phyloP scores from a whole-genome alignment of 2,113 vertebrate genomes.

The Austrofundulus limnaeus region DNA sequence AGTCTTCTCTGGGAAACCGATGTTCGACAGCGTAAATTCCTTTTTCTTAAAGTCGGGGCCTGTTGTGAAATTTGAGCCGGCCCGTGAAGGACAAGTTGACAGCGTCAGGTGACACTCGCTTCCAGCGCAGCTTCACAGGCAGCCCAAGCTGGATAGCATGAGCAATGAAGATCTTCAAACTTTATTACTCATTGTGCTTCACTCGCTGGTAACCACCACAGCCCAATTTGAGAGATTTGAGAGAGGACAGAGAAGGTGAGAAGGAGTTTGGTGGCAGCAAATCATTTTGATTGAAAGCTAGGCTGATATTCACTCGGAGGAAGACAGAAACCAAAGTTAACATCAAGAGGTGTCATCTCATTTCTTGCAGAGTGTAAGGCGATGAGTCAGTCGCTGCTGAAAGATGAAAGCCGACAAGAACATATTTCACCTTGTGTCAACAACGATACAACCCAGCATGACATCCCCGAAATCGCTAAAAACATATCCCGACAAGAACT shows the following conservation, averaged over 20 bases:
- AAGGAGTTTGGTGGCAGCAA: slow-evolving; percentile 1
- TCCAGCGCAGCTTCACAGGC: slow-evolving; percentile 21
- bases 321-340: slow-evolving; percentile 41
- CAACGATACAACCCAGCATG: slow-evolving; percentile 22
- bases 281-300: slow-evolving; percentile 36
- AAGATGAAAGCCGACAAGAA: slow-evolving; percentile 47
- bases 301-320: slow-evolving; percentile 45
- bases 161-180: slow-evolving; percentile 27
- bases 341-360: slow-evolving; percentile 49
- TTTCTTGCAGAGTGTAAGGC: slow-evolving; percentile 43
- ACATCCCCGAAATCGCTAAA: slow-evolving; percentile 29
- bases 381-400: slow-evolving; percentile 34
- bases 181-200: slow-evolving; percentile 33
- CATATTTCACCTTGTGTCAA: slow-evolving; percentile 49
- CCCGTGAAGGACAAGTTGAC: slow-evolving; percentile 57
- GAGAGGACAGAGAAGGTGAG: background rate
- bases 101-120: slow-evolving; percentile 45
- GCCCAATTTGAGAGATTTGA: slow-evolving; percentile 36
- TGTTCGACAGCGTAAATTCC: slow-evolving; percentile 41
- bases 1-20: slow-evolving; percentile 28
- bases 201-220: slow-evolving; percentile 19
- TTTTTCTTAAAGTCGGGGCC: slow-evolving; percentile 50
- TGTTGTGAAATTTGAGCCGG: slow-evolving; percentile 55
- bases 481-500: slow-evolving; percentile 27
- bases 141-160: background rate